Conservation (phyloP, 1,140 invertebrate genomes). For the Ericerus pela region DNA sequence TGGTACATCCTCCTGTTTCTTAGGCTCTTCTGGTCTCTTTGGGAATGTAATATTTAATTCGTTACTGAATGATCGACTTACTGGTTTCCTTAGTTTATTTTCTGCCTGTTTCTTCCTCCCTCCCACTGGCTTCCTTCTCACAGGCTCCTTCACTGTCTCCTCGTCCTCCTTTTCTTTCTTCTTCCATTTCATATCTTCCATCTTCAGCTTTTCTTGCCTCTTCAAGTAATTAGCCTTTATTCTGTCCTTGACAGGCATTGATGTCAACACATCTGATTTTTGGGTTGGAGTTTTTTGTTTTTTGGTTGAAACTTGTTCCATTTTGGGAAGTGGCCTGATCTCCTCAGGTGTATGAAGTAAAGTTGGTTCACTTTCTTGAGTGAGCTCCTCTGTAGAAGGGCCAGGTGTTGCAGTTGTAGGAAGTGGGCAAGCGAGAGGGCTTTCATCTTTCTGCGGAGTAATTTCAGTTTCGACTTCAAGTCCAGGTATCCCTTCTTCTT, state of each 20-base stretch:
- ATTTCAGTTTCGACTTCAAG: not conserved
- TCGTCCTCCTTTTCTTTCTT: not conserved
- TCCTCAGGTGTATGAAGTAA: not conserved
- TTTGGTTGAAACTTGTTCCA: not conserved
- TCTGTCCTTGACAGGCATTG: not conserved
- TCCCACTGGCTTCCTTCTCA: not conserved
- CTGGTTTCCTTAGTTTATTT: not conserved
- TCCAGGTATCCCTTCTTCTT: not conserved
- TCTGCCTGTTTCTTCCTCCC: not conserved
- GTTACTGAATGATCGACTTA: not conserved
- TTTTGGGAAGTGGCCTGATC: not conserved
- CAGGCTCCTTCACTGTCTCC: not conserved
- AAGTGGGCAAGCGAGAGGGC: not conserved
- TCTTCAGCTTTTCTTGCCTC: not conserved
- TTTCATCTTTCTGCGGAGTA: no score
- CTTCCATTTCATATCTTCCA: not conserved
- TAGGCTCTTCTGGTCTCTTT: not conserved
- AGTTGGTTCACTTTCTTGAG: no score
- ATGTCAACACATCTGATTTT: not conserved
- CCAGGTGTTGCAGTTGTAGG: not conserved
- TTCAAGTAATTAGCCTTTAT: not conserved
- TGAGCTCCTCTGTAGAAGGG: not conserved
- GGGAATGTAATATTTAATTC: not conserved
- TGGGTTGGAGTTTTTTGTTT: not conserved
- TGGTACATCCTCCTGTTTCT: not conserved